Evolutionary conservation across 2,113 vertebrate species (phyloP).

Genomic region (Notechis scutatus): DNA sequence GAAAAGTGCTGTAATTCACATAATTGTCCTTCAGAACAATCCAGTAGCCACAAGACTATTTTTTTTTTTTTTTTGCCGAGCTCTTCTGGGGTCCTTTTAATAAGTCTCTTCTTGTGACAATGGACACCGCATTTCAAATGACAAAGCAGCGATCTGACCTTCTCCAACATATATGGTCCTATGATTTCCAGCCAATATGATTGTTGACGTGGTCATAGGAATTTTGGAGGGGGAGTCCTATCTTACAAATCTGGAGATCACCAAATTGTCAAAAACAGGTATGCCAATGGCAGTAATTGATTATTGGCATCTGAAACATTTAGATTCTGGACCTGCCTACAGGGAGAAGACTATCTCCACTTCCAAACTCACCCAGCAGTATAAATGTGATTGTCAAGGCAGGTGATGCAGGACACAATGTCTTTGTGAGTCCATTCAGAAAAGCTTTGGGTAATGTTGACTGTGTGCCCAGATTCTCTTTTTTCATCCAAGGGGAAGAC

Average conservation of each 20-base stretch:
- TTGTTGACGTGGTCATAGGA: background rate
- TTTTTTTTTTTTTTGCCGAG: background rate
- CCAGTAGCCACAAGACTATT: background rate
- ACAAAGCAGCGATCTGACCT: background rate
- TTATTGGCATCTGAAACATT: background rate
- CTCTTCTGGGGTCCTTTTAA: background rate
- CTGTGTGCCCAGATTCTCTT: constrained; percentile 4
- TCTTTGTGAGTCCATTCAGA: constrained; percentile 37
- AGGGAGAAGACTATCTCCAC: background rate
- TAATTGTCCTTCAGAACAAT: constrained; percentile 1
- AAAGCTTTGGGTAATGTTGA: constrained; percentile 39
- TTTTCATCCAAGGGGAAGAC: constrained; percentile 39
- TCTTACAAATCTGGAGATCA: background rate
- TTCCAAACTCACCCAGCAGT: constrained; percentile 25
- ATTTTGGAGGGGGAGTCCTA: background rate
- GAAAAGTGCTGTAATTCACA: background rate
- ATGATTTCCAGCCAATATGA: background rate
- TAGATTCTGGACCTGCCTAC: background rate
- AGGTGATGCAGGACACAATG: constrained; percentile 18
- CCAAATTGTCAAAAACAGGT: background rate
- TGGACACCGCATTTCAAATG: background rate
- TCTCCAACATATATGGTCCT: background rate
- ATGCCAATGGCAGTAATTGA: background rate
- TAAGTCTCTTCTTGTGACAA: background rate
- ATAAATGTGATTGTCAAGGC: constrained; percentile 48